phyloP scores from a whole-genome alignment of 2,888 invertebrate species.

The Mythimna vitellina region DNA sequence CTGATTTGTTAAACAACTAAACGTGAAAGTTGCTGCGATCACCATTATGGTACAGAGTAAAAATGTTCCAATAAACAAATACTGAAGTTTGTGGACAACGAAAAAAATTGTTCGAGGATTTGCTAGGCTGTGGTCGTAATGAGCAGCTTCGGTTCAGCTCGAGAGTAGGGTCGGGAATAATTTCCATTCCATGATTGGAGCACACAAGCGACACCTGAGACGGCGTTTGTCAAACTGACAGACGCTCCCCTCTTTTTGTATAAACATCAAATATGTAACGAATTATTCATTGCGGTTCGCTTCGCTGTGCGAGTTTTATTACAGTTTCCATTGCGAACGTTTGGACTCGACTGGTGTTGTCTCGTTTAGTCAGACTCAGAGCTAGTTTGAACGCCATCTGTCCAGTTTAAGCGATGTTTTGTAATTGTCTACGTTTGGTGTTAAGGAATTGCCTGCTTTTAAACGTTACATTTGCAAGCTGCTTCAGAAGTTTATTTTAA shows the following conservation, averaged over 20 bases:
- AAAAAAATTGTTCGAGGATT: slow-evolving; percentile 33
- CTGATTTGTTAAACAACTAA: slow-evolving; percentile 70
- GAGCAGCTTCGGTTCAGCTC: slow-evolving; percentile 65
- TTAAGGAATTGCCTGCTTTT: slow-evolving; percentile 9
- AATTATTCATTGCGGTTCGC: slow-evolving; percentile 73
- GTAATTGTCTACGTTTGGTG: slow-evolving; percentile 19
- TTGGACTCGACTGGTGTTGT: slow-evolving; percentile 51
- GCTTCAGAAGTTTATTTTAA: not conserved
- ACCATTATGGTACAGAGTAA: slow-evolving; percentile 56
- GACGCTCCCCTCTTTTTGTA: slow-evolving; percentile 70
- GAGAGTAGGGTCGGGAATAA: slow-evolving; percentile 66
- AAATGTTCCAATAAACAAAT: slow-evolving; percentile 41
- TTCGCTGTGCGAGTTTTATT: slow-evolving; percentile 69
- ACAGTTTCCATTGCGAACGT: slow-evolving; percentile 60
- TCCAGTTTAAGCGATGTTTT: slow-evolving; percentile 25
- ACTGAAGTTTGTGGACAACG: slow-evolving; percentile 22
- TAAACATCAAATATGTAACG: slow-evolving; percentile 75
- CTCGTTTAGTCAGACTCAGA: slow-evolving; percentile 49
- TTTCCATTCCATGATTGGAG: slow-evolving; percentile 76
- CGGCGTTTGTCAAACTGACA: slow-evolving; percentile 75
- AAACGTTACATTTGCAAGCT: not conserved
- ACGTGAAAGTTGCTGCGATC: slow-evolving; percentile 47
- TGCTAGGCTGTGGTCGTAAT: slow-evolving; percentile 63
- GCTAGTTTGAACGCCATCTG: slow-evolving; percentile 38
- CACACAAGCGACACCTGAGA: slow-evolving; percentile 73